phyloP scores from a whole-genome alignment of 1,140 invertebrate species.

The Dinoponera quadriceps region DNA sequence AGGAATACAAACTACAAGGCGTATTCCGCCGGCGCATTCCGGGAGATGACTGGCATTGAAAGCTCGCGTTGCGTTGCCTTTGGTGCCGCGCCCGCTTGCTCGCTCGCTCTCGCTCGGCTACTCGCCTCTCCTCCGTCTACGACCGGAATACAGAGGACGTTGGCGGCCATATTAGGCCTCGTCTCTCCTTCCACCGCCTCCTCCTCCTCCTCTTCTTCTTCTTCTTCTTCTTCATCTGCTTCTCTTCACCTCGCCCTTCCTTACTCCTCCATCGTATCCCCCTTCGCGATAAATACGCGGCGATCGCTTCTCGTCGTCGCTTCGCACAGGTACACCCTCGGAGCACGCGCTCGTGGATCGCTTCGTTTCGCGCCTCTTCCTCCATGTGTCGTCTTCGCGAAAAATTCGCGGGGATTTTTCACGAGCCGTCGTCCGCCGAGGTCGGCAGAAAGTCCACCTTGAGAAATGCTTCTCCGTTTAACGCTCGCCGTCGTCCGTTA shows the following conservation, averaged over 20 bases:
- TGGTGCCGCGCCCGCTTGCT: conserved; percentile 78
- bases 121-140: conserved; percentile 75
- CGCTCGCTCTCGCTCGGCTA: conserved; percentile 42
- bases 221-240: conserved; percentile 40
- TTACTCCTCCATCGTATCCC: conserved; percentile 22
- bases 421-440: too few relatives aligned
- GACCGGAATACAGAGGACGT: conserved; percentile 84
- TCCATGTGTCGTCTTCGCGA: too few relatives aligned
- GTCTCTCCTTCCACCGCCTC: conserved; percentile 59
- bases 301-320: not conserved
- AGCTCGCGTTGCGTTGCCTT: conserved; percentile 73
- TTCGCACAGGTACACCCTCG: conserved; percentile 6
- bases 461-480: not conserved
- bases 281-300: not conserved
- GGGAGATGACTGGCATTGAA: conserved; percentile 84
- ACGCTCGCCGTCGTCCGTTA: conserved; percentile 22
- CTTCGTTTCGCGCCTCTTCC: not conserved
- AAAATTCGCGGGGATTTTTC: too few relatives aligned
- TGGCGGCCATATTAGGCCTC: conserved; percentile 82
- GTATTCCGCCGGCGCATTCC: conserved; percentile 78
- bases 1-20: conserved; percentile 82
- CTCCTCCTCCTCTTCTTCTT: conserved; percentile 43
- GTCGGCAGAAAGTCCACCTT: too few relatives aligned
- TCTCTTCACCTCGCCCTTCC: conserved; percentile 1
- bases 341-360: too few relatives aligned